Evolutionary conservation across 2,113 vertebrate genomes (phyloP).

Genomic region (Cephalopholis sonnerati): DNA sequence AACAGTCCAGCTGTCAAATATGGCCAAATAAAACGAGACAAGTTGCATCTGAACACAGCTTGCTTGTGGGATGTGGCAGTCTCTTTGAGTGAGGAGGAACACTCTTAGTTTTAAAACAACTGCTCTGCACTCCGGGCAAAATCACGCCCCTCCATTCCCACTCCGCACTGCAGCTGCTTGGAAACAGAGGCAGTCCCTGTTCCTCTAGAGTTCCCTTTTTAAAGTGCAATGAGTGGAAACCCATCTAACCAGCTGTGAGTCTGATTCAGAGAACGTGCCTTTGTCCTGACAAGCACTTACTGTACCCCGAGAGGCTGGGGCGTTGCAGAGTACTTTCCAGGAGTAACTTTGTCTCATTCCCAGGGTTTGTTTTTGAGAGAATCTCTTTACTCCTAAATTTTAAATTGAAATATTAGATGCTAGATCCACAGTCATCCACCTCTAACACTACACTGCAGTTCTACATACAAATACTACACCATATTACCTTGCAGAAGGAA

Average conservation of each 20-base stretch:
- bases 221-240: slow-evolving; percentile 7
- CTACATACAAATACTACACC: too few species aligned
- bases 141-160: background rate
- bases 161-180: background rate
- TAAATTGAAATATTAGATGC: background rate
- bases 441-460: background rate
- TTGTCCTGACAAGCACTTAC: background rate
- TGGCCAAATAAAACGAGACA: slow-evolving; percentile 43
- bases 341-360: background rate
- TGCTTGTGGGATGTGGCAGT: slow-evolving; percentile 22
- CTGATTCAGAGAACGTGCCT: background rate
- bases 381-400: background rate
- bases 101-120: slow-evolving; percentile 21
- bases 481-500: too few species aligned
- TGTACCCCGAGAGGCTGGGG: background rate
- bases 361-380: background rate
- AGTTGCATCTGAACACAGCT: slow-evolving; percentile 42
- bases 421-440: background rate
- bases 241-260: background rate
- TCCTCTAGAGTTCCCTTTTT: background rate
- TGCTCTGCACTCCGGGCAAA: background rate
- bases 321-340: background rate
- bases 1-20: slow-evolving; percentile 55
- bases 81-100: slow-evolving; percentile 1
- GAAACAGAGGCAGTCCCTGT: background rate